Conservation (phyloP, 2,797 vertebrate genomes). For the Rhyacichthys aspro region DNA sequence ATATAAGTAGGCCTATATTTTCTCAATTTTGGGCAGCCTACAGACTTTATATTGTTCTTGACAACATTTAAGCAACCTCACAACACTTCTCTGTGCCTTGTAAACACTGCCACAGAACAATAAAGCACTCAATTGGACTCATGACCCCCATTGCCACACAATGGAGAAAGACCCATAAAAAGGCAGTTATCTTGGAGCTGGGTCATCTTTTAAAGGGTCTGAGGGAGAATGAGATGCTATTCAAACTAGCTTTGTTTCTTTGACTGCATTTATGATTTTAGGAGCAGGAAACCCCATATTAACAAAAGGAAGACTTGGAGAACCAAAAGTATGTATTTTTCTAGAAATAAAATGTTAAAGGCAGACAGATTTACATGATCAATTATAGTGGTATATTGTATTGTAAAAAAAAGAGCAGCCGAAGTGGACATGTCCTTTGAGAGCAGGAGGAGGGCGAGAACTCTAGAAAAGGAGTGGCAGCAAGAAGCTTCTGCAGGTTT, state of each 20-base stretch:
- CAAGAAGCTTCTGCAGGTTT: slow-evolving; percentile 63
- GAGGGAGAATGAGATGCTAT: slow-evolving; percentile 71
- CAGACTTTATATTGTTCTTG: slow-evolving; percentile 71
- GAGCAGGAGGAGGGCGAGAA: slow-evolving; percentile 71
- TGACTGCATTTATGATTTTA: slow-evolving; percentile 58
- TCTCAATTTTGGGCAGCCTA: slow-evolving; percentile 62
- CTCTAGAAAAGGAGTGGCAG: slow-evolving; percentile 61
- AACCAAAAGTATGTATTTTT: slow-evolving; percentile 22
- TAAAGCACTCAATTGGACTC: slow-evolving; percentile 87
- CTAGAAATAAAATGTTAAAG: not conserved
- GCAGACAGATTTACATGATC: not conserved
- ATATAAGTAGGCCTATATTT: slow-evolving; percentile 22
- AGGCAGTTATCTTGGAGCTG: slow-evolving; percentile 84
- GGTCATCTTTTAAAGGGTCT: slow-evolving; percentile 81
- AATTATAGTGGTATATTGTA: not conserved
- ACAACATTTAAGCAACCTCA: slow-evolving; percentile 68
- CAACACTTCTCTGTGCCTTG: slow-evolving; percentile 74
- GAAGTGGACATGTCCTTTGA: slow-evolving; percentile 11
- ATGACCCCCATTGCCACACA: slow-evolving; percentile 84
- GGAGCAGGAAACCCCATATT: slow-evolving; percentile 47
- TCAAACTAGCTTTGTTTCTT: slow-evolving; percentile 66
- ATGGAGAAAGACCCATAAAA: slow-evolving; percentile 87
- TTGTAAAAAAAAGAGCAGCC: not conserved
- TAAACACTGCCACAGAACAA: slow-evolving; percentile 79
- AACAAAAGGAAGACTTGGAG: slow-evolving; percentile 34